Conservation (phyloP, 2,888 invertebrate genomes). For the Trissoscelio sp. region DNA sequence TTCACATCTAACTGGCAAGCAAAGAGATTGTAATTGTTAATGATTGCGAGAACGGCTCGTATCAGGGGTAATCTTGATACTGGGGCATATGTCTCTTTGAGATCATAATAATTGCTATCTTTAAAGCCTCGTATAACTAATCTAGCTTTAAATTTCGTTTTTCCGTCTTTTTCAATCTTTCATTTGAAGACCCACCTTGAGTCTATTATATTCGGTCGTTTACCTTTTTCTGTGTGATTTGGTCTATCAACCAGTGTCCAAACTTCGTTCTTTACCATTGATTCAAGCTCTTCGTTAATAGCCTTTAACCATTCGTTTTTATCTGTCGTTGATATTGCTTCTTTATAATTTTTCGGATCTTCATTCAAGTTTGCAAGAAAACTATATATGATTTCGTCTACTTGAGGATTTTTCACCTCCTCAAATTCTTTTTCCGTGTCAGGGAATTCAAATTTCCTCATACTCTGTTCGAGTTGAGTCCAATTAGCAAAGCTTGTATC, state of each 20-base stretch:
- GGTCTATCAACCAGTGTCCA: conserved; percentile 41
- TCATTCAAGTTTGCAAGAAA: no score
- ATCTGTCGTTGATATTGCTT: conserved; percentile 52
- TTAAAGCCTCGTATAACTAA: conserved; percentile 45
- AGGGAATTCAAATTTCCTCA: no score
- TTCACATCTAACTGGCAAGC: conserved; percentile 28
- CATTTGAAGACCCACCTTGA: no score
- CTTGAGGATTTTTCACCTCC: no score
- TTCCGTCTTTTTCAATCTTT: no score
- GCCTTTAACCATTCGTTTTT: conserved; percentile 48
- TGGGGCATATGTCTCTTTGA: no score
- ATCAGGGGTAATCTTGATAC: conserved; percentile 25
- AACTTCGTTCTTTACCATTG: conserved; percentile 61
- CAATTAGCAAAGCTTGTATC: no score
- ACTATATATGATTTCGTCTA: no score
- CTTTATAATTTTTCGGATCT: conserved; percentile 33
- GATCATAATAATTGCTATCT: conserved; percentile 47
- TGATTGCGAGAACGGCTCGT: conserved; percentile 41
- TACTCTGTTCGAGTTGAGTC: no score
- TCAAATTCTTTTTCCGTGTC: no score
- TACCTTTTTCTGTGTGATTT: neutral
- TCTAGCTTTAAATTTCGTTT: no score
- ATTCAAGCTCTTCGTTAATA: conserved; percentile 59
- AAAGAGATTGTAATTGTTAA: conserved; percentile 39
- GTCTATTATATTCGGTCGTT: no score